A percentile compares a stretch with the other conserved stretches of the same genome.
These are phyloP conservation scores for Xenopus borealis DNA, from an alignment of 2,113 vertebrate genomes.

Conservation along the genomic window DNA sequence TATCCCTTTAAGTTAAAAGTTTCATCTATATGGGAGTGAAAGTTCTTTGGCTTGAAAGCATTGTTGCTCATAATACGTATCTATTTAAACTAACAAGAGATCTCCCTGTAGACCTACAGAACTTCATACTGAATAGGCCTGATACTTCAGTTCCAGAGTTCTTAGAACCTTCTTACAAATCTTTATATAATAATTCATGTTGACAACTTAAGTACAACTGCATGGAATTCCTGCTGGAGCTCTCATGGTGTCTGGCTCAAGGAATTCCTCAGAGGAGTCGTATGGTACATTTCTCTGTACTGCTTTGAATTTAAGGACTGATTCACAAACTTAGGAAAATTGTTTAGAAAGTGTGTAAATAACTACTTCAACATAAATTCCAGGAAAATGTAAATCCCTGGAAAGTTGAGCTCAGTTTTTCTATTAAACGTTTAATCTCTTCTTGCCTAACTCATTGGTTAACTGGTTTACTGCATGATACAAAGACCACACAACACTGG, in stretches of 20 bases:
- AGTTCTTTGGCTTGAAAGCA: too few species aligned
- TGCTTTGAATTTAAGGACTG: constrained; percentile 4
- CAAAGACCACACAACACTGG: too few species aligned
- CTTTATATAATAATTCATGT: constrained; percentile 34
- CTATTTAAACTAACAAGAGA: not conserved
- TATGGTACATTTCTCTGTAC: constrained; percentile 12
- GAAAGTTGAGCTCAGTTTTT: too few species aligned
- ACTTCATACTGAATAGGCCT: constrained; percentile 16
- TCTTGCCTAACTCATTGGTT: too few species aligned
- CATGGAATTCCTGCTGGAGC: constrained; percentile 31
- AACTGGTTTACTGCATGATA: too few species aligned
- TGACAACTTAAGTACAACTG: constrained; percentile 38
- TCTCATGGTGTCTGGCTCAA: constrained; percentile 25
- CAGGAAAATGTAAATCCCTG: not conserved
- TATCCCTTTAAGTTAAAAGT: too few species aligned
- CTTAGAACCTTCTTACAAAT: constrained; percentile 24
- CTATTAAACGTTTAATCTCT: too few species aligned
- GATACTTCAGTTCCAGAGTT: constrained; percentile 21
- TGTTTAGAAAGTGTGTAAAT: constrained; percentile 7
- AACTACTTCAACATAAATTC: not conserved
- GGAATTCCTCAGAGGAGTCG: constrained; percentile 16
- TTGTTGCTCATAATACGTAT: too few species aligned
- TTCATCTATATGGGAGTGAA: too few species aligned
- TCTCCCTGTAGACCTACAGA: not conserved
- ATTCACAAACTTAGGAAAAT: constrained; percentile 10